Conservation (phyloP, 1,140 invertebrate genomes). For the Drosophila carrolli region DNA sequence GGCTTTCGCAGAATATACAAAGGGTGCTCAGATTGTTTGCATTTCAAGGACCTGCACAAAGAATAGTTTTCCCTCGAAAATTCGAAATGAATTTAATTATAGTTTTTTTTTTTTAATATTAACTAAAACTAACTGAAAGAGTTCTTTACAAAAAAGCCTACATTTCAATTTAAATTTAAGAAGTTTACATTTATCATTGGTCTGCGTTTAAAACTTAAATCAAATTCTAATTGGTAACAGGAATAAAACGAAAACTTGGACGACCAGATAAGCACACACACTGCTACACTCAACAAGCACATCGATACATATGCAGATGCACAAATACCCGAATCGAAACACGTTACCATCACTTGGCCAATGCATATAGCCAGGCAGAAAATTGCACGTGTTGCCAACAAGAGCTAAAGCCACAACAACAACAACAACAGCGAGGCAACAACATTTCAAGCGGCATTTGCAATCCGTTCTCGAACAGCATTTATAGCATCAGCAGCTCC, state of each 20-base stretch:
- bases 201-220: constrained; percentile 63
- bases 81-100: no score
- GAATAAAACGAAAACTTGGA: constrained; percentile 60
- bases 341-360: constrained; percentile 48
- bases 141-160: background rate
- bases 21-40: no score
- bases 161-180: background rate
- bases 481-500: constrained; percentile 53
- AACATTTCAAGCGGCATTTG: constrained; percentile 35
- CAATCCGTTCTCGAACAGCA: constrained; percentile 71
- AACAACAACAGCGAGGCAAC: constrained; percentile 13
- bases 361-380: constrained; percentile 40
- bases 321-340: constrained; percentile 37
- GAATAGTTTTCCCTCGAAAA: no score
- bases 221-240: constrained; percentile 76
- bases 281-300: no score
- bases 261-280: constrained; percentile 13
- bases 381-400: constrained; percentile 66
- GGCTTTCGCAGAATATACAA: no score
- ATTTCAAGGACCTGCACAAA: no score
- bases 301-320: constrained; percentile 12
- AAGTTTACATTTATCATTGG: background rate
- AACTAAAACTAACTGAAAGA: no score
- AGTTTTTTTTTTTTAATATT: no score
- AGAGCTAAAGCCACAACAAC: constrained; percentile 2